A percentile compares a stretch with the other conserved stretches of the same genome.
Conservation (phyloP, 2,113 vertebrate genomes). For the Cinclus cinclus region DNA sequence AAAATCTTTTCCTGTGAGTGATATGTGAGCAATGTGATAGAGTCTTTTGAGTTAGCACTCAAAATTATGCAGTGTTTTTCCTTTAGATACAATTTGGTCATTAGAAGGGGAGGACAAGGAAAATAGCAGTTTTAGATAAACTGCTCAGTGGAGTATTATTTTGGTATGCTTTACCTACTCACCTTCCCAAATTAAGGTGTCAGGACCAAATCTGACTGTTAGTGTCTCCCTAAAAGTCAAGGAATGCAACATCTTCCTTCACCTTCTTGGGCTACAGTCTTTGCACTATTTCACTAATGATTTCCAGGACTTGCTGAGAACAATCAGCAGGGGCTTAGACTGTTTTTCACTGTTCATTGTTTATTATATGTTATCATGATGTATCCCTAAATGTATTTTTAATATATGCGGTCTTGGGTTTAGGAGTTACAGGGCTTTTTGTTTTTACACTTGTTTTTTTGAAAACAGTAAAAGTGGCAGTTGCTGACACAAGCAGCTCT, state of each 20-base stretch:
- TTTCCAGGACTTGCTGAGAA: not conserved
- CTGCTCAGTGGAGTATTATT: not conserved
- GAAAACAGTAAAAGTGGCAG: not conserved
- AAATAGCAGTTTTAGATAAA: not conserved
- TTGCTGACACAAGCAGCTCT: not conserved
- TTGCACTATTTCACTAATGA: not conserved
- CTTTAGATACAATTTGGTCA: not conserved
- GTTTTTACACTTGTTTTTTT: not conserved
- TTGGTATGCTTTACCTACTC: not conserved
- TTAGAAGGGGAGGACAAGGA: not conserved
- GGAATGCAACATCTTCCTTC: not conserved
- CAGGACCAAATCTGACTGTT: not conserved
- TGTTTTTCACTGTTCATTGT: not conserved
- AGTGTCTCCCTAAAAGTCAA: not conserved
- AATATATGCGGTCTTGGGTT: not conserved
- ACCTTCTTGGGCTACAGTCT: not conserved
- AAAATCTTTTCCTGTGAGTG: constrained; percentile 98
- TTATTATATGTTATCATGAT: not conserved
- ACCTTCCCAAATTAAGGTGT: not conserved
- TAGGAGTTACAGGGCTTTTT: not conserved
- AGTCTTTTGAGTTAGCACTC: constrained; percentile 27
- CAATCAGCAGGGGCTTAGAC: not conserved
- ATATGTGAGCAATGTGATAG: constrained; percentile 1
- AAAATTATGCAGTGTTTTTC: not conserved
- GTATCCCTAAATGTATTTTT: not conserved